These are phyloP conservation scores for Acholoe squamosa DNA, from an alignment of 2,888 invertebrate genomes.

Conservation along the genomic window DNA sequence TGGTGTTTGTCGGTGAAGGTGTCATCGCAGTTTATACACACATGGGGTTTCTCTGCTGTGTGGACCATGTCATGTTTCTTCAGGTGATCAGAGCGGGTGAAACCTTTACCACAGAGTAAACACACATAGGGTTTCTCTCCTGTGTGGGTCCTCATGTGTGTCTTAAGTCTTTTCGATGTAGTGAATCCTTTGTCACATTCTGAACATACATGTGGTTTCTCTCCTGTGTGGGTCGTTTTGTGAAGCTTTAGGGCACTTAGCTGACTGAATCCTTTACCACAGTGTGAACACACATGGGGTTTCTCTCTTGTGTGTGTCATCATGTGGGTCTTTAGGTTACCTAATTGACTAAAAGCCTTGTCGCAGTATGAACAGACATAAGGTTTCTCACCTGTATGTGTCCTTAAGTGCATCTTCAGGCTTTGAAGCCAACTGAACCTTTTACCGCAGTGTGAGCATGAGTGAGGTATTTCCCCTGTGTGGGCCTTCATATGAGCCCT, in stretches of 20 bases:
- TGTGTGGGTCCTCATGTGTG: background rate
- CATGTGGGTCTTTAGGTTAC: background rate
- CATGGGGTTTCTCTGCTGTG: too few species aligned
- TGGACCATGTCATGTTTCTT: too few species aligned
- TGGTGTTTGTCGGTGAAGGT: too few species aligned
- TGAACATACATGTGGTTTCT: background rate
- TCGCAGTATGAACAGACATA: background rate
- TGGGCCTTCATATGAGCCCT: background rate
- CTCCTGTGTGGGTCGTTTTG: too few species aligned
- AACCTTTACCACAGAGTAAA: too few species aligned
- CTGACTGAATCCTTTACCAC: background rate
- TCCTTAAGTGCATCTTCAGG: background rate
- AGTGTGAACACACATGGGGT: background rate
- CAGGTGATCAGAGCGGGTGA: too few species aligned
- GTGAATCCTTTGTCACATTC: background rate
- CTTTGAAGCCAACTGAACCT: background rate
- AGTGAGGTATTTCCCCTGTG: slow-evolving; percentile 7
- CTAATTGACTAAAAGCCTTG: background rate
- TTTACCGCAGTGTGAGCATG: slow-evolving; percentile 5
- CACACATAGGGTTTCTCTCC: too few species aligned
- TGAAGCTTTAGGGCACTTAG: background rate
- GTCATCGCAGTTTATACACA: too few species aligned
- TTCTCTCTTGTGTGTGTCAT: background rate
- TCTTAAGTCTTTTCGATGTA: background rate
- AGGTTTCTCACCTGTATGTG: background rate